phyloP scores from a whole-genome alignment of 2,113 vertebrate genomes.

The Hucho hucho region DNA sequence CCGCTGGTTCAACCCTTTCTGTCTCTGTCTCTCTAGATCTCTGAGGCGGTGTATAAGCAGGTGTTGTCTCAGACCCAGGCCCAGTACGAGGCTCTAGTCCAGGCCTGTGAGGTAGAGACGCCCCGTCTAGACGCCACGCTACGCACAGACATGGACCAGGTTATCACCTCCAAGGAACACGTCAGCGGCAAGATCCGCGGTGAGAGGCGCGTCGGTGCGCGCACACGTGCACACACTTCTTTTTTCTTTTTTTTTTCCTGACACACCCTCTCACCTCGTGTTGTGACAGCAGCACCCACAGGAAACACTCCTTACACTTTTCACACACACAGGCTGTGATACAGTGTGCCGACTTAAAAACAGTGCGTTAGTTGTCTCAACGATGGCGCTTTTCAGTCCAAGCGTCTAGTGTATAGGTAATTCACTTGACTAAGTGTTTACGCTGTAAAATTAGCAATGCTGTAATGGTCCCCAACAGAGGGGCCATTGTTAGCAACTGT shows the following conservation, averaged over 20 bases:
- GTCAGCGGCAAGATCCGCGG: slow-evolving; percentile 91
- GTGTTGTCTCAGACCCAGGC: slow-evolving; percentile 80
- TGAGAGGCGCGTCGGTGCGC: slow-evolving; percentile 41
- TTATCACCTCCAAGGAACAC: slow-evolving; percentile 94
- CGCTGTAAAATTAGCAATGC: neutral
- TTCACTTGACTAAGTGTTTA: too few relatives aligned
- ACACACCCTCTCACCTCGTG: neutral
- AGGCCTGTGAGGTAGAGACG: slow-evolving; percentile 75
- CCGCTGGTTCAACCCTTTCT: neutral
- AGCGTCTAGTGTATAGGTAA: neutral
- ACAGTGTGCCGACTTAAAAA: neutral
- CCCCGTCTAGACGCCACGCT: slow-evolving; percentile 81
- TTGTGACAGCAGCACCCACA: neutral
- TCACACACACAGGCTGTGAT: neutral
- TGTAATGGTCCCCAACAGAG: neutral
- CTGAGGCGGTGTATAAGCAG: slow-evolving; percentile 85
- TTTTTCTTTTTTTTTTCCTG: neutral
- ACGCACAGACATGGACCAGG: slow-evolving; percentile 96
- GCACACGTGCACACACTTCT: neutral
- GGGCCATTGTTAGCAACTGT: slow-evolving; percentile 23
- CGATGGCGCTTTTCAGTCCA: neutral
- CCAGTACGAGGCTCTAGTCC: slow-evolving; percentile 67
- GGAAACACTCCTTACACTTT: neutral
- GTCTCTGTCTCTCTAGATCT: slow-evolving; percentile 75
- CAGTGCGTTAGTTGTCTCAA: neutral